Base-by-base conservation (phyloP, 2,888 invertebrate species). In the Zhuqinia jingwanae region DNA sequence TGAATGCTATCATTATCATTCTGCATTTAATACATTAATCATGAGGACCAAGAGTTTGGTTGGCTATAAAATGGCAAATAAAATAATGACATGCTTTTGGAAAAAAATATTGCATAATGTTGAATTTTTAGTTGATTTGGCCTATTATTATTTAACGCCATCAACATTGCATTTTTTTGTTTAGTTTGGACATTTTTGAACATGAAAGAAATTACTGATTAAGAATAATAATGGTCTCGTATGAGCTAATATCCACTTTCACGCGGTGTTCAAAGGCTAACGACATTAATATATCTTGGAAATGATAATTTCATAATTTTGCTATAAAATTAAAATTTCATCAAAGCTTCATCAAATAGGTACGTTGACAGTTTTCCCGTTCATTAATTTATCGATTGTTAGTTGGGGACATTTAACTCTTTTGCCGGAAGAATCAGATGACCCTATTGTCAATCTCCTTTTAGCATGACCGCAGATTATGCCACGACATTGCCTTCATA, bases 361-460 rank as follows among this genome's bases (percentile, higher is more conserved):
- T 30, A 60, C 17, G 78, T 60, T 78, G 78, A 58, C 60, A 68
- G 68, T 68, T 36, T 68, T 45, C 20, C 68, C 68, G 17, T 68
- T 68, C 42, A 68, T 68, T 68, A 68, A 68, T 42, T 17, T 68
- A 68, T 20, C 36, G 58, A 22, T 42, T 45, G 36, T 63, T 36
- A 5, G 30, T 13, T 6, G 30, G 2, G 27, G 45, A 15, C 20
- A 42, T 17, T 15, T 70, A 70, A 36, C 73, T 60, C 30, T 2
- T 70, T 73, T 82, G 81, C 81, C 81, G 81, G 81, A 82, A 82
- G 73, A 73, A 17, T 82, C 27, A 47, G 63, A 76, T 76, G 75
- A 76, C 76, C 83, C 76, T 83, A 76, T 68, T 83, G 60, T 75
- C 63, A 83, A 68, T 60, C n/a, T 8, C 45, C 45, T 76, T 42